Evolutionary conservation across 2,113 vertebrate genomes (phyloP), one percentile per base, ranked within the genome.

Genomic region (Xenopus borealis): DNA sequence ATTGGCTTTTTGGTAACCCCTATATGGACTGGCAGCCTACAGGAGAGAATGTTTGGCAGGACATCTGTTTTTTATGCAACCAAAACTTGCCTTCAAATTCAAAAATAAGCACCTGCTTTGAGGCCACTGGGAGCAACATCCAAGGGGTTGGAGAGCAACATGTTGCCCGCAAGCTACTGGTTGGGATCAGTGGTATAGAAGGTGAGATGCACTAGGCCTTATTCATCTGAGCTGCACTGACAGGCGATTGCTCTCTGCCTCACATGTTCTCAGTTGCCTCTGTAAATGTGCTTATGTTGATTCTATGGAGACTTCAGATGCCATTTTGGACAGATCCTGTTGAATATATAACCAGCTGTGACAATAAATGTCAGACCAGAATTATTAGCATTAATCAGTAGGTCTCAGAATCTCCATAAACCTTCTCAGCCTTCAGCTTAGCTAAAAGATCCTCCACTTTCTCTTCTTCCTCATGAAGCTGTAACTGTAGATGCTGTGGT

Each of bases 161-260:
- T n/a, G n/a, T n/a, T n/a, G n/a, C n/a, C n/a, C n/a, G n/a, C n/a
- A n/a, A n/a, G n/a, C n/a, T n/a, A n/a, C n/a, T n/a, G n/a, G n/a
- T n/a, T n/a, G n/a, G n/a, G n/a, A n/a, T n/a, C n/a, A n/a, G n/a
- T n/a, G n/a, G n/a, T n/a, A n/a, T n/a, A n/a, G n/a, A n/a, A n/a
- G 30, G 30, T 33, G 7, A 33, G 7, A 33, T 7, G 3, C 30
- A 50, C 33, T 44, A 18, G 17, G 30, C 63, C 8, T 18, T 14
- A 8, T 11, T 33, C 4, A 40, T 46, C 89, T 89, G 18, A 98
- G 91, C 82, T 95, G 93, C 13, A 89, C 76, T 0, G 72, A 62
- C 1, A 97, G 88, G 0, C 93, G 92, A 83, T 88, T 93, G 79
- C 94, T 97, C 62, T 98, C 94, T 0, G 94, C 90, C 58, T 96